Base-by-base conservation (phyloP, 2,797 vertebrate genomes). In the Adelosebastes latens region DNA sequence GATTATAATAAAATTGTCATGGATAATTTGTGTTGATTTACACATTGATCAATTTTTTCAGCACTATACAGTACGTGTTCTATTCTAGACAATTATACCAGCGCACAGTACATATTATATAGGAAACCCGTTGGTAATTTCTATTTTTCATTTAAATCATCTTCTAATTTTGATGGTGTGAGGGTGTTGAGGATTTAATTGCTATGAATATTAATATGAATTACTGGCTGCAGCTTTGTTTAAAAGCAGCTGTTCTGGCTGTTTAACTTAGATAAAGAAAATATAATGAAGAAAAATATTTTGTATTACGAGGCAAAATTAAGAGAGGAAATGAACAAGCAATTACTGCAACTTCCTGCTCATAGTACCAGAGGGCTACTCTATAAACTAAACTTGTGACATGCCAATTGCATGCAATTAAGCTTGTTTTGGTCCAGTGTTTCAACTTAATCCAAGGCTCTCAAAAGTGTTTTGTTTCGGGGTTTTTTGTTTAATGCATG, bases 171-270 rank as follows among this genome's bases (percentile, higher is more conserved):
- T 83, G 75, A 91, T 79, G 52, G 34, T 13, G 46, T 29, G 59
- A 69, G 53, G 46, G 58, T 85, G 86, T 82, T 80, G 79, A 82
- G 79, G 74, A 80, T 89, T 88, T 86, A 86, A 90, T 77, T 81
- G 63, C 78, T 72, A 81, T 87, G 69, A 89, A 92, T 91, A 90
- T 88, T 89, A 84, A 90, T 87, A 74, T 77, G 81, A 77, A 87
- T 85, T 85, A 86, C 63, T 75, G 68, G 36, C 61, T 72, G 60
- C 12, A 42, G 83, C 69, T 84, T 89, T 81, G 78, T 90, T 89
- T 82, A 67, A 87, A 87, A 79, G 63, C 77, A 83, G 80, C 75
- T 70, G 71, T 71, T 87, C 75, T 72, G 56, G 58, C 75, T 91
- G 83, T 66, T 87, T 62, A 85, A 85, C 49, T 74, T 59, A 36